Evolutionary conservation across 2,797 vertebrate genomes (phyloP).

Genomic region (Ctenopoma multispine): DNA sequence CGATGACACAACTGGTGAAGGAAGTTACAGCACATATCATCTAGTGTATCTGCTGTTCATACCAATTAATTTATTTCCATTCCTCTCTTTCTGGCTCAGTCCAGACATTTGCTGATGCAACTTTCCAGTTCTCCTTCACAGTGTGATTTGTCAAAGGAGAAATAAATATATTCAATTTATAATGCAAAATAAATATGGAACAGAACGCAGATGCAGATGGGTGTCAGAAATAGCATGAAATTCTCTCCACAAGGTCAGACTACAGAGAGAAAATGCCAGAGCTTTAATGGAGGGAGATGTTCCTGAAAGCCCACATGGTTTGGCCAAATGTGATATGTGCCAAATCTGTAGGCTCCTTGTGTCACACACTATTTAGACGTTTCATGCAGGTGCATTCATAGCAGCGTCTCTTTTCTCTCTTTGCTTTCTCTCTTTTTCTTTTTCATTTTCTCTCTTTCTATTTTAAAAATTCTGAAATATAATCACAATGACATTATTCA

Average conservation of each 20-base stretch:
- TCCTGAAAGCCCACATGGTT: constrained; percentile 75
- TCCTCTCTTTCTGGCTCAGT: constrained; percentile 29
- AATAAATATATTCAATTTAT: constrained; percentile 66
- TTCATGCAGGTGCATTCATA: constrained; percentile 21
- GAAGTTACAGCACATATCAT: constrained; percentile 46
- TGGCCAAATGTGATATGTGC: constrained; percentile 65
- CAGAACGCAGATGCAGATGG: constrained; percentile 70
- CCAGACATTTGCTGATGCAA: constrained; percentile 55
- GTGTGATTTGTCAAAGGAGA: constrained; percentile 61
- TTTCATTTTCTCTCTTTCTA: too few relatives aligned
- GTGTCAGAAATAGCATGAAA: constrained; percentile 76
- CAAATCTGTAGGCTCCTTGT: constrained; percentile 69
- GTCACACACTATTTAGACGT: constrained; percentile 61
- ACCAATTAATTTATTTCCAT: constrained; percentile 39
- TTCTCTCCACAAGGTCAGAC: constrained; percentile 67
- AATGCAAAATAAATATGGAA: constrained; percentile 62
- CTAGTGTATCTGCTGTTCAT: constrained; percentile 57
- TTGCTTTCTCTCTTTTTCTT: too few relatives aligned
- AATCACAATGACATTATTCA: background rate
- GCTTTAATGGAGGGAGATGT: constrained; percentile 72
- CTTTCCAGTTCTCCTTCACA: constrained; percentile 65
- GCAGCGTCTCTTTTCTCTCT: constrained; percentile 10
- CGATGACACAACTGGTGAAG: constrained; percentile 63
- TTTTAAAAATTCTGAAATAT: constrained; percentile 16
- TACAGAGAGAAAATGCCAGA: constrained; percentile 79